Percentiles rank a stretch among this genome's conserved stretches.
phyloP scores from a whole-genome alignment of 1,140 invertebrate genomes.

The Bombus cullumanus region DNA sequence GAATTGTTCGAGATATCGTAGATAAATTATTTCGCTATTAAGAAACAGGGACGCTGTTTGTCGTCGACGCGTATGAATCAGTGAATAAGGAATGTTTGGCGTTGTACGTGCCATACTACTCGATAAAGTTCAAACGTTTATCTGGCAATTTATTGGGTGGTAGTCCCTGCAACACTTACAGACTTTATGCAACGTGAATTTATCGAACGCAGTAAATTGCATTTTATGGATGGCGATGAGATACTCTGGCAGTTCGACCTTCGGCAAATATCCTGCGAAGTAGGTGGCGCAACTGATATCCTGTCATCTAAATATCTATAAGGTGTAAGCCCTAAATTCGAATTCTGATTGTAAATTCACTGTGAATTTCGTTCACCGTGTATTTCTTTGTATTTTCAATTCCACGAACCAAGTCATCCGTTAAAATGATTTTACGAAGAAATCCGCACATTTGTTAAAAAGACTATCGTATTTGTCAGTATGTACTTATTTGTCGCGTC shows the following conservation, averaged over 20 bases:
- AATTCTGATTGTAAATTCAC: background rate
- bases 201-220: background rate
- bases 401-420: no score
- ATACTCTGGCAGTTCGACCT: background rate
- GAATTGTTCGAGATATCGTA: background rate
- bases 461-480: no score
- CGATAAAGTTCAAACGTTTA: conserved; percentile 28
- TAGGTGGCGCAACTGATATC: background rate
- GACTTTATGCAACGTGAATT: conserved; percentile 16
- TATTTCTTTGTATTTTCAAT: no score
- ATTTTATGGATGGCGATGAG: background rate
- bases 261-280: background rate
- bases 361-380: background rate
- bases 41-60: background rate
- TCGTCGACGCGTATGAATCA: background rate
- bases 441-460: background rate
- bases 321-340: no score
- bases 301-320: background rate
- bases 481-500: no score
- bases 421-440: background rate
- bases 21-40: conserved; percentile 12
- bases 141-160: conserved; percentile 27
- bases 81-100: conserved; percentile 1
- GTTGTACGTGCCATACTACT: background rate
- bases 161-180: background rate